Evolutionary conservation across 1,140 invertebrate species (phyloP).

Genomic region (Drosophila sp.): DNA sequence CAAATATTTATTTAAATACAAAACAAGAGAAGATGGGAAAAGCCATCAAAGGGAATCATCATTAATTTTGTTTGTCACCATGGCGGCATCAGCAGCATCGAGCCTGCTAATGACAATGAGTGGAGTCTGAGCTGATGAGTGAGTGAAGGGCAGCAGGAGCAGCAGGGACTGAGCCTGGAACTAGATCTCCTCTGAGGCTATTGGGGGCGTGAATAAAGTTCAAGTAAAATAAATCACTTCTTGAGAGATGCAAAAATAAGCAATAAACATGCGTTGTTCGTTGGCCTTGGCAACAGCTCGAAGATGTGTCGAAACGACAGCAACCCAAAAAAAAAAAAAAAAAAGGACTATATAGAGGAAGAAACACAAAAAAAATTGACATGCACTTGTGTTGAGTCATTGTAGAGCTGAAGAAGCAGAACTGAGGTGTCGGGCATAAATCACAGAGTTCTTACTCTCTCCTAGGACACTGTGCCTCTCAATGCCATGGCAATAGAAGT

Average conservation of each 20-base stretch:
- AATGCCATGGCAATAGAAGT: constrained; percentile 53
- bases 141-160: background rate
- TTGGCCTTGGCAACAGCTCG: constrained; percentile 36
- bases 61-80: constrained; percentile 77
- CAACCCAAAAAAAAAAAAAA: background rate
- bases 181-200: background rate
- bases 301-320: constrained; percentile 28
- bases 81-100: constrained; percentile 31
- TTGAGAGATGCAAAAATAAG: constrained; percentile 34
- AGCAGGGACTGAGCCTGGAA: background rate
- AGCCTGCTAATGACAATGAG: constrained; percentile 58
- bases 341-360: background rate
- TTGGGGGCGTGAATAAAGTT: constrained; percentile 63
- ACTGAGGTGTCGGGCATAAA: constrained; percentile 69
- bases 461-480: constrained; percentile 31
- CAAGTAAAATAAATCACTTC: constrained; percentile 62
- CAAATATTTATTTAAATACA: constrained; percentile 80
- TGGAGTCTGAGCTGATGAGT: constrained; percentile 35
- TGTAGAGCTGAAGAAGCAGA: constrained; percentile 13
- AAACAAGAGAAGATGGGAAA: constrained; percentile 46
- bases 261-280: constrained; percentile 41
- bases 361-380: constrained; percentile 37
- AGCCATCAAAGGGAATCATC: constrained; percentile 64
- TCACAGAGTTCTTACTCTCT: constrained; percentile 36
- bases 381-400: constrained; percentile 50